phyloP scores from a whole-genome alignment of 2,888 invertebrate genomes.

The Rugalucina vietnamica region DNA sequence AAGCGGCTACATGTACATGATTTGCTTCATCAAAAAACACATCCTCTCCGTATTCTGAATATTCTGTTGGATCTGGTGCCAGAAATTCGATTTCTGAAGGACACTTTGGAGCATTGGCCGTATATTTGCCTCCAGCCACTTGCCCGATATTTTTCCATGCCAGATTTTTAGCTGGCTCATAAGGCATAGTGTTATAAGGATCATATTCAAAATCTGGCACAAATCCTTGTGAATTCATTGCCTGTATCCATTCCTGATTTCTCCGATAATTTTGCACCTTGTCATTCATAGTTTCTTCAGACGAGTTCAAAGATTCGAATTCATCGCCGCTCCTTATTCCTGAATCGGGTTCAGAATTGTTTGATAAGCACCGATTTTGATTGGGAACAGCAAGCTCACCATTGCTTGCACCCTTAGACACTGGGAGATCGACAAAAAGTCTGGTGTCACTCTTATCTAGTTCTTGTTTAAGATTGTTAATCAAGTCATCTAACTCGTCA shows the following conservation, averaged over 20 bases:
- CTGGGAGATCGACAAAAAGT: not conserved
- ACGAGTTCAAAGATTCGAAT: not conserved
- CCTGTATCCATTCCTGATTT: not conserved
- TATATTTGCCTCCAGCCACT: not conserved
- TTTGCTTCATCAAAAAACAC: not conserved
- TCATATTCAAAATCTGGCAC: not conserved
- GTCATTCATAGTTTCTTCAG: not conserved
- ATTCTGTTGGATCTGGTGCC: not conserved
- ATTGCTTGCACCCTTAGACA: not conserved
- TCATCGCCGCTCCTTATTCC: conserved; percentile 2
- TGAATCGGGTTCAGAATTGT: conserved; percentile 3
- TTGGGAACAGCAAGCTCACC: not conserved
- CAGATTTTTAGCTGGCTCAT: not conserved
- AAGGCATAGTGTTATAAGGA: not conserved
- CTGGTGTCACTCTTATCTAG: not conserved
- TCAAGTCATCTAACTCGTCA: not conserved
- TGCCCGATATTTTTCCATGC: not conserved
- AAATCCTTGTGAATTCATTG: not conserved
- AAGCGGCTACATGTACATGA: too few relatives aligned
- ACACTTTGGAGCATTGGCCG: not conserved
- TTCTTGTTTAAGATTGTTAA: not conserved
- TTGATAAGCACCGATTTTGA: not conserved
- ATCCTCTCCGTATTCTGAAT: not conserved
- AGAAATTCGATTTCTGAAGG: not conserved
- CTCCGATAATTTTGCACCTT: not conserved